Conservation (phyloP, 2,113 vertebrate genomes). For the Siniperca knerii region DNA sequence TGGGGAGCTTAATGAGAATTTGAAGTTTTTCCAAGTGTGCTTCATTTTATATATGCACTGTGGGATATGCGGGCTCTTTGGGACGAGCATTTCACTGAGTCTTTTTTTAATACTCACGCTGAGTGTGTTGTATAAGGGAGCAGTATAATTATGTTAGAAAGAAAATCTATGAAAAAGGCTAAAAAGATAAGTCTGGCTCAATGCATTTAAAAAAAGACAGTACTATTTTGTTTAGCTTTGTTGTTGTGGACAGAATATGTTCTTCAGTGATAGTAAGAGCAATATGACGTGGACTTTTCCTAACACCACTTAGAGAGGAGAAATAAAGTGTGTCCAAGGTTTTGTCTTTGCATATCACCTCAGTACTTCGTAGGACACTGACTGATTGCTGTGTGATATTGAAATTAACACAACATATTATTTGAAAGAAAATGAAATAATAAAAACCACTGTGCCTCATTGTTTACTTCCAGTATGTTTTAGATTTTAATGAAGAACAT, state of each 20-base stretch:
- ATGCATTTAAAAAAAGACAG: constrained; percentile 2
- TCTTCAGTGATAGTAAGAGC: not conserved
- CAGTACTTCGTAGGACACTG: not conserved
- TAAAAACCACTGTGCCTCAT: not conserved
- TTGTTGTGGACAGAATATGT: not conserved
- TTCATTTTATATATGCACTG: constrained; percentile 40
- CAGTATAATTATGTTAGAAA: constrained; percentile 53
- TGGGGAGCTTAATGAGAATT: constrained; percentile 21
- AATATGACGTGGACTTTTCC: not conserved
- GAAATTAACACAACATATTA: constrained; percentile 4
- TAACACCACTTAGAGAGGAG: not conserved
- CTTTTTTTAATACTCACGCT: constrained; percentile 42
- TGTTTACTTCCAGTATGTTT: constrained; percentile 27
- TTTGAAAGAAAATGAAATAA: not conserved
- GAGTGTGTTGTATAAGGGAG: constrained; percentile 46
- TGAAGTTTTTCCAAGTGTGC: constrained; percentile 18
- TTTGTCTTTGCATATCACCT: constrained; percentile 8
- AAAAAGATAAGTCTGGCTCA: not conserved
- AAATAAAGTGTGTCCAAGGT: constrained; percentile 25
- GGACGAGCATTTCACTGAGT: constrained; percentile 22
- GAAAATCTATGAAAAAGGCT: constrained; percentile 18
- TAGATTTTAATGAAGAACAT: constrained; percentile 25
- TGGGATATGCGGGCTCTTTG: constrained; percentile 29
- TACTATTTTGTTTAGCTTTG: not conserved
- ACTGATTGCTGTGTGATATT: constrained; percentile 1